Base-by-base conservation (phyloP, 2,888 invertebrate species). In the Drosophila anomelani region DNA sequence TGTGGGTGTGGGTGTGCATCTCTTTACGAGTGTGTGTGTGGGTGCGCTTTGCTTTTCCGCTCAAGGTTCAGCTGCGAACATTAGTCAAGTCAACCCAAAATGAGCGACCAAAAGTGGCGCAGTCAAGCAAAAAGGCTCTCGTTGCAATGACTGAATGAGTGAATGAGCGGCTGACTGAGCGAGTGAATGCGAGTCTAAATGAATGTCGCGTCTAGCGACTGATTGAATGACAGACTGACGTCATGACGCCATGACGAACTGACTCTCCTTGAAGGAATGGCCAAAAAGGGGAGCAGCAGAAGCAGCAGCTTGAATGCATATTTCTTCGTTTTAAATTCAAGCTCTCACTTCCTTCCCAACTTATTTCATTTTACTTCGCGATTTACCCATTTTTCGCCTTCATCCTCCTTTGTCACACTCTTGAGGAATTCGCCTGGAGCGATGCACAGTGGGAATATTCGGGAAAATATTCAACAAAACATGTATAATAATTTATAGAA, bases 51-150 rank as follows among this genome's bases (percentile, higher is more conserved):
- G 36, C 66, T 43, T 44, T 63, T 62, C 20, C 63, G 77, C 71
- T 76, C 80, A 85, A 85, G 86, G 86, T 63, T 83, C 47, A 76
- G 82, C 80, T 75, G 54, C 57, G 76, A 79, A 77, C 88, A 83
- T 86, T 86, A 75, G 86, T 83, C 86, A 64, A 86, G 79, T 72
- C 76, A 79, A 75, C 78, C 84, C 77, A 77, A 84, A 84, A 83
- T 88, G 84, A 86, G 84, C 84, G 86, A 63, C 74, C 74, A 76
- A 88, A 84, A 88, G 78, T 80, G 82, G 68, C 74, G 85, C 60
- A 76, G 78, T 67, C 75, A 77, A 61, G 77, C 68, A 74, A 72
- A 58, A 74, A 60, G 74, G 68, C 69, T 63, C 44, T 75, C 59
- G 54, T 34, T 69, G 75, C 76, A 75, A 60, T 32, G 78, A 39